These are phyloP conservation scores for Smithornis capensis DNA, from an alignment of 2,113 vertebrate species.

Conservation along the genomic window DNA sequence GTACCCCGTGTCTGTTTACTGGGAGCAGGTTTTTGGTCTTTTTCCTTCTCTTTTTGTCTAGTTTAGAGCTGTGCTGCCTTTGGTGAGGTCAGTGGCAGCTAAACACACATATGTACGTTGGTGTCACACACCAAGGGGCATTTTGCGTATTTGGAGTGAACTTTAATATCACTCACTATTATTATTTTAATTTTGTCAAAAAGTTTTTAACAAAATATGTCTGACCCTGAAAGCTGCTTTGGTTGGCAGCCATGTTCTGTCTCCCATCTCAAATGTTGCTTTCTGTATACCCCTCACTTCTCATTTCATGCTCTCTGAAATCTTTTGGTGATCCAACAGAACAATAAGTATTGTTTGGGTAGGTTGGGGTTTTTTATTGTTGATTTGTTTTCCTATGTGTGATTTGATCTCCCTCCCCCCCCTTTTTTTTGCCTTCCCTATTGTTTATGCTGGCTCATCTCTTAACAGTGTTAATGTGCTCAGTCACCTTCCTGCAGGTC, in stretches of 20 bases:
- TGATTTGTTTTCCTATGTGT: neutral
- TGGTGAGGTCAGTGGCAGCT: neutral
- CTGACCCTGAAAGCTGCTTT: neutral
- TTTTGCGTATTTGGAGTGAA: neutral
- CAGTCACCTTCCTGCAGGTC: neutral
- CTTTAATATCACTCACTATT: neutral
- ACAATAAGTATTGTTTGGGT: neutral
- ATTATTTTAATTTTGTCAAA: neutral
- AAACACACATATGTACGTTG: fast-evolving
- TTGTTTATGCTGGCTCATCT: neutral
- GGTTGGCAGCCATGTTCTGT: neutral
- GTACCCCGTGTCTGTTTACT: neutral
- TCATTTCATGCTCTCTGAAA: neutral
- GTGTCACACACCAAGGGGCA: neutral
- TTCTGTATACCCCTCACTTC: neutral
- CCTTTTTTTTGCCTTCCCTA: neutral
- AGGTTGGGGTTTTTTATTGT: neutral
- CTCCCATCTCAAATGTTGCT: neutral
- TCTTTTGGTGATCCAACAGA: neutral
- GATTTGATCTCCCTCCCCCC: neutral
- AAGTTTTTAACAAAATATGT: neutral
- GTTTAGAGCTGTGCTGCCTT: neutral
- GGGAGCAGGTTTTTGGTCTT: neutral
- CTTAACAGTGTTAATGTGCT: neutral
- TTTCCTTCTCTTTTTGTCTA: neutral